phyloP scores from a whole-genome alignment of 2,888 invertebrate species.

The Diarsia rubi region DNA sequence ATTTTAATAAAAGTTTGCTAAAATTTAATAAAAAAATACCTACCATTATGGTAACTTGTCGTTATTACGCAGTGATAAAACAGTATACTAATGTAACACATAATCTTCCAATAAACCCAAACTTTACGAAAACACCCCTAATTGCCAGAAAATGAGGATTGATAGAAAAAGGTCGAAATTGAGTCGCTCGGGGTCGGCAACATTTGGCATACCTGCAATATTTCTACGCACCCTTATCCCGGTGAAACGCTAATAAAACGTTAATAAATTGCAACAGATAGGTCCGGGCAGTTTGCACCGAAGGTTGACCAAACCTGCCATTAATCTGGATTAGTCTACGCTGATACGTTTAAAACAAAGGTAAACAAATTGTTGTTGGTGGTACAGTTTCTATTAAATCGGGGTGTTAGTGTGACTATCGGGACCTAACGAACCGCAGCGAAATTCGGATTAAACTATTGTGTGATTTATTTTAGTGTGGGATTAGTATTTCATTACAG shows the following conservation, averaged over 20 bases:
- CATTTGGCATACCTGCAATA: constrained; percentile 56
- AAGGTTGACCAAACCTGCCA: constrained; percentile 61
- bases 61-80: background rate
- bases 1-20: background rate
- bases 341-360: constrained; percentile 64
- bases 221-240: constrained; percentile 48
- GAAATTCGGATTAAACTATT: constrained; percentile 33
- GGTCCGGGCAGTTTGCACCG: constrained; percentile 41
- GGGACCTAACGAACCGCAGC: constrained; percentile 23
- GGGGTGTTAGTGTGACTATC: constrained; percentile 38
- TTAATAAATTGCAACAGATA: constrained; percentile 65
- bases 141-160: constrained; percentile 50
- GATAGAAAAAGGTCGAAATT: constrained; percentile 41
- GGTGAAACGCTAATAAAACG: constrained; percentile 63
- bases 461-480: constrained; percentile 42
- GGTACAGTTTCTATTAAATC: constrained; percentile 59
- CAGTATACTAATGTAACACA: background rate
- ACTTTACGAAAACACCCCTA: constrained; percentile 12
- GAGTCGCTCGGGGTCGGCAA: constrained; percentile 20
- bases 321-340: constrained; percentile 68
- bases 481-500: constrained; percentile 31
- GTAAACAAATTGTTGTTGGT: constrained; percentile 62
- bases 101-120: constrained; percentile 12
- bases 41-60: background rate
- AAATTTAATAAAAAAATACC: no score